Evolutionary conservation across 2,797 vertebrate species (phyloP), one percentile per base, ranked within the genome.

Genomic region (Ara ararauna): DNA sequence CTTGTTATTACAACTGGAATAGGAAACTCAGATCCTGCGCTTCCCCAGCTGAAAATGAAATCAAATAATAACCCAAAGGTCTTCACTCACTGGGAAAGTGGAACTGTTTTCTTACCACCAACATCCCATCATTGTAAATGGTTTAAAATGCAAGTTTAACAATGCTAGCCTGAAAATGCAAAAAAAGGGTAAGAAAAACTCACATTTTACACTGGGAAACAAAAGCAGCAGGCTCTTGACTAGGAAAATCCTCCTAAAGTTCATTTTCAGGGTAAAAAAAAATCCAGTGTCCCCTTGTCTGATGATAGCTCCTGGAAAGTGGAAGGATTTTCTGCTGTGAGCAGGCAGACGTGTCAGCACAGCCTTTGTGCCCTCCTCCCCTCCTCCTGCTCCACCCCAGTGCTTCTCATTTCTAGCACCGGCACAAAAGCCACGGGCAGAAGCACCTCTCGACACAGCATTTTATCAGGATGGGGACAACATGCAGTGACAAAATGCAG

Each of bases 241-340:
- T 74, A 97, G 87, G 65, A 93, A 94, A 92, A 96, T 87, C 76
- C 73, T 93, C 65, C 40, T 45, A 45, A 93, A 70, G 47, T 96
- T 93, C 97, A 97, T 97, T 90, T 96, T 97, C 87, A 91, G 79
- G 24, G 38, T 44, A 44, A 44, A 78, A 83, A 91, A 85, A 82
- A 20, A 56, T 75, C 72, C 84, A 51, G 42, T 44, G 87, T 40
- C 1, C 9, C 42, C 42, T 90, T 56, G 44, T 53, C 38, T 70
- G 77, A 62, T 34, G 88, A 30, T 3, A 85, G 85, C 68, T 96
- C 16, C 87, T 74, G 62, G 65, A 26, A 89, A 64, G 50, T 56
- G 50, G 50, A 51, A 61, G 9, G 51, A 10, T 74, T 65, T 80
- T 94, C 42, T 94, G 48, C 72, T 88, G 24, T 29, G 50, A 90